Base-by-base conservation (phyloP, 2,113 vertebrate species). In the Morone chrysops region DNA sequence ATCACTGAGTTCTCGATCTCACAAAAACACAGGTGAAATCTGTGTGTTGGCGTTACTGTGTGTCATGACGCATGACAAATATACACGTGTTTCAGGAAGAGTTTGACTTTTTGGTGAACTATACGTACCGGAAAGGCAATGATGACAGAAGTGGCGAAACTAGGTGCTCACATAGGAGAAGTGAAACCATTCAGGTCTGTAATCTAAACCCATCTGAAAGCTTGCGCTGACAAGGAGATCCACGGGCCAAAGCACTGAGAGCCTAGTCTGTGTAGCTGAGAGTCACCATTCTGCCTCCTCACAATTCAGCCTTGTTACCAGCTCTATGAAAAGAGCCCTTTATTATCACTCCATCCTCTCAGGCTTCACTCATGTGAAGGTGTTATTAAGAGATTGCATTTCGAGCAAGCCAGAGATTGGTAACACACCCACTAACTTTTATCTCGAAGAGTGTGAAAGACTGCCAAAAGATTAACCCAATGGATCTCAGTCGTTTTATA, bases 331-430 rank as follows among this genome's bases (percentile, higher is more conserved):
- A 87, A 86, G 82, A 87, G 83, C 75, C 75, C 86, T 92, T 90
- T 92, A 90, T 92, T 86, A 91, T 91, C 87, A 22, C 78, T 84
- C 77, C 83, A 87, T 87, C 89, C 84, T 89, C 85, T 87, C 89
- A 60, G 80, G 81, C 83, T 82, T 83, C 66, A 81, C 56, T 75
- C 86, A 67, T 86, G 89, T 89, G 85, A 92, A 92, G 89, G 84
- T 85, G 78, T 91, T 88, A 93, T 93, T 92, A 89, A 91, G 87
- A 89, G 89, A 91, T 84, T 87, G 90, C 54, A 63, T 94, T 94
- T 93, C 86, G 5, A 92, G 79, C 62, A 40, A 77, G 70, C 69
- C 62, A 67, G 16, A 78, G 71, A 79, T 73, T 76, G 78, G 75
- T 84, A 87, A 86, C 81, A 84, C 60, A 86, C 71, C 78, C 81